A percentile compares a stretch with the other conserved stretches of the same genome.
Evolutionary conservation across 2,888 invertebrate species (phyloP).

Genomic region (Macrosiphum euphorbiae): DNA sequence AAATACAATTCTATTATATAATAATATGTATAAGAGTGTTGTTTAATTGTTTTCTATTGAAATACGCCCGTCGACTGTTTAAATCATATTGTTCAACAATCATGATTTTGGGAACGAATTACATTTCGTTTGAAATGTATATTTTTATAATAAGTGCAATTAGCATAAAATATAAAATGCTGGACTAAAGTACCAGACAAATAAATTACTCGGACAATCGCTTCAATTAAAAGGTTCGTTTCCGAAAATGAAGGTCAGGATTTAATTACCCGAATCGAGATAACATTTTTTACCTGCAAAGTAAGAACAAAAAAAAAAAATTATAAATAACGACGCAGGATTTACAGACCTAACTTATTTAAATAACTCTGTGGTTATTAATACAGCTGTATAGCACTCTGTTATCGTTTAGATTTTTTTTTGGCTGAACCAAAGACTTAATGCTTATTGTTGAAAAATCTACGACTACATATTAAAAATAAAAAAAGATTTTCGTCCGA

Average conservation of each 20-base stretch:
- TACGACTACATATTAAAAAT: background rate
- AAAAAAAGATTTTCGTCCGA: background rate
- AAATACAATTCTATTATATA: background rate
- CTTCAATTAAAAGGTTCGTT: background rate
- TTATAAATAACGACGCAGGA: background rate
- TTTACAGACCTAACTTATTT: background rate
- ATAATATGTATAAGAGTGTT: background rate
- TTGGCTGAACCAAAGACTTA: background rate
- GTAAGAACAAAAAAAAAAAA: background rate
- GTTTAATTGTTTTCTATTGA: background rate
- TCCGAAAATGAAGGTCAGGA: background rate
- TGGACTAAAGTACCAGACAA: background rate
- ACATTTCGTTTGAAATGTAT: background rate
- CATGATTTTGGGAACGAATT: background rate
- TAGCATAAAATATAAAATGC: background rate
- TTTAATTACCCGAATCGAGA: conserved; percentile 7
- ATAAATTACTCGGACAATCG: conserved; percentile 8
- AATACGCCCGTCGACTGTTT: background rate
- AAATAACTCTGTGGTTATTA: background rate
- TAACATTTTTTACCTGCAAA: background rate
- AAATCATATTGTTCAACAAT: background rate
- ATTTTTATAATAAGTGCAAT: background rate
- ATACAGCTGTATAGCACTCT: background rate
- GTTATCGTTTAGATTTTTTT: background rate
- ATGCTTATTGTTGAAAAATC: background rate